A percentile compares a stretch with the other conserved stretches of the same genome.
phyloP scores from a whole-genome alignment of 2,888 invertebrate genomes.

The Furcula furcula region DNA sequence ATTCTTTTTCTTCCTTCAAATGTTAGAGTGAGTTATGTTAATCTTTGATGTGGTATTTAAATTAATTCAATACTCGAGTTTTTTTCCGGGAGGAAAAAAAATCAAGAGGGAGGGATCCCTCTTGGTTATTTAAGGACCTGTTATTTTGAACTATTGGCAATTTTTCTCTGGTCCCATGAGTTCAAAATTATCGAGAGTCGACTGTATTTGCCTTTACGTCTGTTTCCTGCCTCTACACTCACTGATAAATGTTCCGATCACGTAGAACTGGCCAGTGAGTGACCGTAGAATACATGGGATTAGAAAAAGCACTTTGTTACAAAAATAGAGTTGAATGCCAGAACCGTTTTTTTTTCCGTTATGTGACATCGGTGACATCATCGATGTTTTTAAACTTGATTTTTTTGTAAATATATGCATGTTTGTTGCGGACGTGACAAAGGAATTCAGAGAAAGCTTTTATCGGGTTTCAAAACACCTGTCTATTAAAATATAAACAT shows the following conservation, averaged over 20 bases:
- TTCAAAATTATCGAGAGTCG: no score
- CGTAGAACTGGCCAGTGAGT: constrained; percentile 9
- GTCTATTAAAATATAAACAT: not conserved
- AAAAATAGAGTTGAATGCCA: not conserved
- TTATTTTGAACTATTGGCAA: no score
- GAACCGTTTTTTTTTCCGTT: not conserved
- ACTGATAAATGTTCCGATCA: constrained; percentile 23
- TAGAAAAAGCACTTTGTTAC: not conserved
- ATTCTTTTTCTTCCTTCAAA: no score
- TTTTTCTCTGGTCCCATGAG: no score
- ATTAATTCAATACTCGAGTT: no score
- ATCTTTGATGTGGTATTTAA: no score
- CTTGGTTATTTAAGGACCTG: no score
- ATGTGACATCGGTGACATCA: constrained; percentile 1
- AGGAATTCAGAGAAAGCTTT: not conserved
- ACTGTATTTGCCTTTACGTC: constrained; percentile 12
- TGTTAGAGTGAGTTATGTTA: no score
- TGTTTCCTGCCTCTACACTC: constrained; percentile 5
- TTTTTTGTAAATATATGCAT: not conserved
- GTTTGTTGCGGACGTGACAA: not conserved
- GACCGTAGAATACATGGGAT: not conserved
- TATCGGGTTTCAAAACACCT: not conserved
- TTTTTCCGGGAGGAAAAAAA: no score
- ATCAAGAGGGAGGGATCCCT: no score
- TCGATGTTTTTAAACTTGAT: not conserved